A percentile compares a stretch with the other conserved stretches of the same genome.
These are phyloP conservation scores for Vanessa tameamea DNA, from an alignment of 1,140 invertebrate genomes.

Conservation along the genomic window DNA sequence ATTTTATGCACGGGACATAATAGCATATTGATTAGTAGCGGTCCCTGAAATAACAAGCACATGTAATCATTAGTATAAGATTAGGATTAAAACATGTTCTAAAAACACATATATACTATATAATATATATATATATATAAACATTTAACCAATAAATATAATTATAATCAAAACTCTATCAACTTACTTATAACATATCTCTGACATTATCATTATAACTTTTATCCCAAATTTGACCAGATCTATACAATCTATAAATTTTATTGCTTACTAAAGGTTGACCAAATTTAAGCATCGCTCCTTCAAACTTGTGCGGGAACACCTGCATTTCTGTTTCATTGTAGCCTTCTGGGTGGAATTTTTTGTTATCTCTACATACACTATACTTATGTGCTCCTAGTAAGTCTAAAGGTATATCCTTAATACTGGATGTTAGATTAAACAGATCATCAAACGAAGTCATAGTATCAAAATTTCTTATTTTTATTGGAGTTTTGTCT, in stretches of 20 bases:
- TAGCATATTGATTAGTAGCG: too few relatives aligned
- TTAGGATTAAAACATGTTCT: neutral
- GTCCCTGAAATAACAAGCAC: too few relatives aligned
- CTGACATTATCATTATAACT: constrained; percentile 58
- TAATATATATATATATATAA: too few relatives aligned
- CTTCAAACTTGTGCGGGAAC: constrained; percentile 78
- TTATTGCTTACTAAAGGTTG: constrained; percentile 71
- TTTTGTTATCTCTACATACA: constrained; percentile 71
- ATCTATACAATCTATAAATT: constrained; percentile 74
- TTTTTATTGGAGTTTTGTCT: constrained; percentile 55
- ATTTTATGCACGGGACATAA: constrained; percentile 4
- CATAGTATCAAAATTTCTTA: constrained; percentile 76
- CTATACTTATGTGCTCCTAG: constrained; percentile 75
- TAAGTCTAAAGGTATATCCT: constrained; percentile 55
- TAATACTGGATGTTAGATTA: constrained; percentile 55
- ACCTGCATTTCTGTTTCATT: constrained; percentile 77
- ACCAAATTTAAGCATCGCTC: constrained; percentile 74
- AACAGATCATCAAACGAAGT: constrained; percentile 72
- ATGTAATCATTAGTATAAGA: too few relatives aligned
- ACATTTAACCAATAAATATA: constrained; percentile 11
- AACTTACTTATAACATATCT: constrained; percentile 62
- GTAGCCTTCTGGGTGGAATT: constrained; percentile 64
- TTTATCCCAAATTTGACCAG: constrained; percentile 77
- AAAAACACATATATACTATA: constrained; percentile 5
- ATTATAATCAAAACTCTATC: constrained; percentile 17